A percentile compares a stretch with the other conserved stretches of the same genome.
phyloP scores from a whole-genome alignment of 1,140 invertebrate genomes.

The Apolygus lucorum region DNA sequence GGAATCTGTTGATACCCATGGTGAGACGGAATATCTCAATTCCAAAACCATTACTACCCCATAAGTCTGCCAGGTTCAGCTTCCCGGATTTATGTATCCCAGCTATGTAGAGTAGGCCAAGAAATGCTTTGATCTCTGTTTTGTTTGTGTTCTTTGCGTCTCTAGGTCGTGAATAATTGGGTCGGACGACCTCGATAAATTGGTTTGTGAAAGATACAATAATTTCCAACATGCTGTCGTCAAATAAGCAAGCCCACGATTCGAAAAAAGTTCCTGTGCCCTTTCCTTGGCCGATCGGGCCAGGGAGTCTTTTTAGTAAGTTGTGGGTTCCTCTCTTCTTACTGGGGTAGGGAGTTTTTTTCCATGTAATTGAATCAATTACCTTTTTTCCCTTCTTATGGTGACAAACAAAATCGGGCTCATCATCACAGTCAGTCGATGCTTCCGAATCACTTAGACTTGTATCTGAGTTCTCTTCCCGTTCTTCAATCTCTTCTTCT shows the following conservation, averaged over 20 bases:
- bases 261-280: constrained; percentile 13
- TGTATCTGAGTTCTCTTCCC: constrained; percentile 26
- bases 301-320: constrained; percentile 23
- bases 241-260: constrained; percentile 24
- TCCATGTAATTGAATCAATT: constrained; percentile 26
- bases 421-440: constrained; percentile 19
- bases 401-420: constrained; percentile 19
- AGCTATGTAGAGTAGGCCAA: constrained; percentile 26
- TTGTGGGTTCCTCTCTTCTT: constrained; percentile 19
- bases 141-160: constrained; percentile 23
- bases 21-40: constrained; percentile 26
- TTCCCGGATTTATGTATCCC: constrained; percentile 24
- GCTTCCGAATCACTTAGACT: constrained; percentile 26
- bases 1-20: constrained; percentile 35
- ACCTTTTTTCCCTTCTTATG: constrained; percentile 24
- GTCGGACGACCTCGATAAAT: constrained; percentile 22
- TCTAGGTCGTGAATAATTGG: constrained; percentile 26
- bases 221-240: constrained; percentile 24
- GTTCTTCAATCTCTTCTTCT: constrained; percentile 26
- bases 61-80: constrained; percentile 22
- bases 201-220: constrained; percentile 26
- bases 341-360: constrained; percentile 26
- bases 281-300: constrained; percentile 19
- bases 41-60: constrained; percentile 26
- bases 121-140: constrained; percentile 27